Base-by-base conservation (phyloP, 2,797 vertebrate genomes). In the Erethizon dorsatum region DNA sequence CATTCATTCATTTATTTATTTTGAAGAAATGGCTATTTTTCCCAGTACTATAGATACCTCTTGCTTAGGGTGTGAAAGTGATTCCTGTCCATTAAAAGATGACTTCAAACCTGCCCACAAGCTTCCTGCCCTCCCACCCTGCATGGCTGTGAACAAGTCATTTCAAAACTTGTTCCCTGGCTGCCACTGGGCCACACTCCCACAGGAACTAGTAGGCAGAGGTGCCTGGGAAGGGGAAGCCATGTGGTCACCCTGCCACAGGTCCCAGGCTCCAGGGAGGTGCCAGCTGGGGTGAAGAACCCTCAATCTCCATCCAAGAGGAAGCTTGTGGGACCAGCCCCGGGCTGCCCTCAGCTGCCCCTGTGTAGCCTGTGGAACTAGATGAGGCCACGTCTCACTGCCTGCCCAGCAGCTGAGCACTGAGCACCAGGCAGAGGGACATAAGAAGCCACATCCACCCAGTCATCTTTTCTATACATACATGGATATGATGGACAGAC, bases 121-220 rank as follows among this genome's bases (percentile, higher is more conserved):
- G 15, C 57, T 52, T 56, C 57, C 37, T 14, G 73, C 14, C 59
- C 28, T 59, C 54, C 45, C 80, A 37, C 65, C 71, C 71, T 45
- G 63, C 13, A 37, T 4, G n/a, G 37, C n/a, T 3, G 52, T 4
- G 22, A 90, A 28, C 56, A 20, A n/a, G n/a, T 82, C 80, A 56
- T 50, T 90, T 78, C 28, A 82, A 87, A 95, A 75, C 69, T 83
- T 61, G 47, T 90, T 96, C 69, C 75, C 37, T 52, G 22, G 83
- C 56, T 65, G 92, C 65, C 73, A 17, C 56, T 0, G 31, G 65
- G 92, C 41, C 52, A 56, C 75, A 31, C 41, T 75, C 50, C 73
- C 79, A 78, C 0, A 6, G 33, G 69, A 67, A 78, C 87, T 37
- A 52, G 88, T 18, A 65, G 67, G 31, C 89, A 78, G 41, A 83